A percentile compares a stretch with the other conserved stretches of the same genome.
These are phyloP conservation scores for Lacerta agilis DNA, from an alignment of 2,797 vertebrate species.

Conservation along the genomic window DNA sequence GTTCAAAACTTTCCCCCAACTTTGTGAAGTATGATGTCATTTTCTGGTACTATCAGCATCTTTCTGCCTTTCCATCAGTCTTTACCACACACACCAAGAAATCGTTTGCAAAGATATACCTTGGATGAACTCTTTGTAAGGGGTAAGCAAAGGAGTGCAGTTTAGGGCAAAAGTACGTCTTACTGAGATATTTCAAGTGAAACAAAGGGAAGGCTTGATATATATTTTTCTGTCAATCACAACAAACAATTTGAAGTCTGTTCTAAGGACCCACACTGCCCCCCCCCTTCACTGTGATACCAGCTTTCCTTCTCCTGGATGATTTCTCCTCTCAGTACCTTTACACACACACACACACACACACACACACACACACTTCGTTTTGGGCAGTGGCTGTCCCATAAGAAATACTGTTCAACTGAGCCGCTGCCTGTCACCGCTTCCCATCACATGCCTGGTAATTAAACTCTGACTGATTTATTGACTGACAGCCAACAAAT, in stretches of 20 bases:
- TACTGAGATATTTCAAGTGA: slow-evolving; percentile 18
- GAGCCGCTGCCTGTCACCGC: slow-evolving; percentile 85
- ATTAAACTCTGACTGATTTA: slow-evolving; percentile 98
- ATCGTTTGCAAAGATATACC: slow-evolving; percentile 30
- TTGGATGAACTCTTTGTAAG: slow-evolving; percentile 59
- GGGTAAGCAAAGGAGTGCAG: slow-evolving; percentile 52
- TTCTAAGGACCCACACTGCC: slow-evolving; percentile 44
- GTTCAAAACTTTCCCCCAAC: slow-evolving; percentile 51
- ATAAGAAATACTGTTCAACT: slow-evolving; percentile 85
- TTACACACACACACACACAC: slow-evolving; percentile 44
- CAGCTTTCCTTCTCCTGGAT: slow-evolving; percentile 37
- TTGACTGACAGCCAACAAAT: slow-evolving; percentile 95
- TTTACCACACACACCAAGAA: slow-evolving; percentile 21
- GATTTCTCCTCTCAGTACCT: slow-evolving; percentile 22
- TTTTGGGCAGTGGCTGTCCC: slow-evolving; percentile 79
- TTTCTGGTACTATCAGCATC: slow-evolving; percentile 56
- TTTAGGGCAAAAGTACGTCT: slow-evolving; percentile 25
- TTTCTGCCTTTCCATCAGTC: slow-evolving; percentile 53
- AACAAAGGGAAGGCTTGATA: not conserved
- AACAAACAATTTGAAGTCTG: slow-evolving; percentile 18
- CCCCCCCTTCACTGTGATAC: slow-evolving; percentile 2
- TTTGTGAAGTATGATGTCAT: slow-evolving; percentile 48
- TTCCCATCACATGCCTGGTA: slow-evolving; percentile 89
- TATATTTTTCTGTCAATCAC: not conserved
- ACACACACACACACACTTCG: slow-evolving; percentile 62